Evolutionary conservation across 2,888 invertebrate genomes (phyloP).

Genomic region (Scotopteryx bipunctaria): DNA sequence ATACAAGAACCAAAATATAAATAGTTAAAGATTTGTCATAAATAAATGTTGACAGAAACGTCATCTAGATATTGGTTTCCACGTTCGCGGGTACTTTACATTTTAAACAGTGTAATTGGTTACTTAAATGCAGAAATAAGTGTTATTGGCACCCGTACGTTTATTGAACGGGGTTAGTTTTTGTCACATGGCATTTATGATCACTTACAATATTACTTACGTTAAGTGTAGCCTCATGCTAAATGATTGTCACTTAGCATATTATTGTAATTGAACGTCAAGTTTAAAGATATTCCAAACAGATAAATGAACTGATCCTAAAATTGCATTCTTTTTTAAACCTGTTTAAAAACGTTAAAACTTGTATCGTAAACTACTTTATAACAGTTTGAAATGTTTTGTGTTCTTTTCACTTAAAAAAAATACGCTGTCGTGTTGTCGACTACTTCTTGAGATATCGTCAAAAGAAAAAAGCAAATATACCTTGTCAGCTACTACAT

Average conservation of each 20-base stretch:
- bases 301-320: background rate
- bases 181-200: constrained; percentile 6
- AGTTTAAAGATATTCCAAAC: background rate
- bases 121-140: constrained; percentile 20
- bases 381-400: too few relatives aligned
- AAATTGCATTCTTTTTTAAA: background rate
- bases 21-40: too few relatives aligned
- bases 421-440: too few relatives aligned
- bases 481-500: too few relatives aligned
- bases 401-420: too few relatives aligned
- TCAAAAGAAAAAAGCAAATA: too few relatives aligned
- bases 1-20: too few relatives aligned
- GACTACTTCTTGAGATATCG: too few relatives aligned
- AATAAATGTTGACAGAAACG: background rate
- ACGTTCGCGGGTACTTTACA: background rate
- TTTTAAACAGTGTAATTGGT: constrained; percentile 11
- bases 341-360: too few relatives aligned
- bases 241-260: constrained; percentile 4
- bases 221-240: constrained; percentile 6
- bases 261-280: background rate
- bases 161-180: constrained; percentile 18
- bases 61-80: background rate
- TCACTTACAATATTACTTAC: constrained; percentile 10
- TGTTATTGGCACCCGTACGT: constrained; percentile 12
- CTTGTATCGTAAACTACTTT: too few relatives aligned